Percentiles rank a stretch among this genome's conserved stretches.
Evolutionary conservation across 2,888 invertebrate genomes (phyloP).

Genomic region (Barypeithes pellucidus): DNA sequence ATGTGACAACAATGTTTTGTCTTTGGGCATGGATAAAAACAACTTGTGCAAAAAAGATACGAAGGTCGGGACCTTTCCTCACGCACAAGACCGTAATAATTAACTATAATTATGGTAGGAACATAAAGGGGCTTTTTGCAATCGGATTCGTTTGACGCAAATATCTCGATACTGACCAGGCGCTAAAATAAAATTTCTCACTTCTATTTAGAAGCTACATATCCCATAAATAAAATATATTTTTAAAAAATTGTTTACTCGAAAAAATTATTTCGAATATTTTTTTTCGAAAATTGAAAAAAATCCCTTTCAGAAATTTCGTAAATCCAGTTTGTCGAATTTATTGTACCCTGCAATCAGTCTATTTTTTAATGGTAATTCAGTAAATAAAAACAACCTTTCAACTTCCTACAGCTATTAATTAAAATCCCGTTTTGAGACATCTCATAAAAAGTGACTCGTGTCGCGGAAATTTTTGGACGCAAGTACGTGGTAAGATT

Average conservation of each 20-base stretch:
- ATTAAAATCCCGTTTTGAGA: slow-evolving; percentile 19
- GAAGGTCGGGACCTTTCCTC: slow-evolving; percentile 34
- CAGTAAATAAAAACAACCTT: neutral
- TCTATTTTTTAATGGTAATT: no score
- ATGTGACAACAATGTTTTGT: slow-evolving; percentile 26
- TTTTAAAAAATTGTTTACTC: no score
- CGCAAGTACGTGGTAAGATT: slow-evolving; percentile 5
- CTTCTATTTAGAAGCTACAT: no score
- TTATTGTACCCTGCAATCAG: no score
- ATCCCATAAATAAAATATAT: no score
- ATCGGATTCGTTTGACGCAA: neutral
- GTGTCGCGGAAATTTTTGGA: slow-evolving; percentile 11
- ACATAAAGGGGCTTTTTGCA: neutral
- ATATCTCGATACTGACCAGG: no score
- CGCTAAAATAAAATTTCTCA: no score
- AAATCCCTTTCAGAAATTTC: no score
- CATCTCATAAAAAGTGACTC: neutral
- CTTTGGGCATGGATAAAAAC: slow-evolving; percentile 6
- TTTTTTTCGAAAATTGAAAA: no score
- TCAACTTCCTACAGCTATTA: neutral
- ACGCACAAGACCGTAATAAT: slow-evolving; percentile 7
- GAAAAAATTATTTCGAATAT: no score
- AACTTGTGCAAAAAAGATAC: slow-evolving; percentile 17
- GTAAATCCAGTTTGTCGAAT: no score
- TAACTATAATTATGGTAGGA: neutral